phyloP scores from a whole-genome alignment of 2,888 invertebrate species.

The Allacma fusca region DNA sequence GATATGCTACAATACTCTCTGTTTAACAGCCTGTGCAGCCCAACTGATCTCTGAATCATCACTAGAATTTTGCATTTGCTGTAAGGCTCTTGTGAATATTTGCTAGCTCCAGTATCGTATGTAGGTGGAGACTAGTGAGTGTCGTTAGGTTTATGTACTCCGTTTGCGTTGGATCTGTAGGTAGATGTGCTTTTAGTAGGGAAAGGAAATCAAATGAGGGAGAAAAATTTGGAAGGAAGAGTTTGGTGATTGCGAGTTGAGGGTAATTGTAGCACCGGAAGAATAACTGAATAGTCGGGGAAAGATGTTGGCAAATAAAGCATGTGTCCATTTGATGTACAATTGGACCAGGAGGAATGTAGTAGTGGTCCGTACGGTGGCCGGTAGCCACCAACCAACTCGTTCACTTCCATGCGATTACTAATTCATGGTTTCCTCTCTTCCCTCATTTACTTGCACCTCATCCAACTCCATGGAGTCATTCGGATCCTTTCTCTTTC shows the following conservation, averaged over 20 bases:
- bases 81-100: too few species aligned
- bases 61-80: too few species aligned
- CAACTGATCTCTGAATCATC: too few species aligned
- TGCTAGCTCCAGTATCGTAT: too few species aligned
- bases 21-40: too few species aligned
- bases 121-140: too few species aligned
- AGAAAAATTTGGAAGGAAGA: neutral
- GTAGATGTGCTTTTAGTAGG: constrained; percentile 2
- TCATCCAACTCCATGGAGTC: constrained; percentile 33
- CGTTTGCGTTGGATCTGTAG: too few species aligned
- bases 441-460: constrained; percentile 49
- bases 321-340: constrained; percentile 35
- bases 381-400: constrained; percentile 40
- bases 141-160: too few species aligned
- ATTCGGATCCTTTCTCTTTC: constrained; percentile 33
- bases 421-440: constrained; percentile 49
- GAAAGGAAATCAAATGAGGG: neutral
- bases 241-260: neutral
- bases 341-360: constrained; percentile 21
- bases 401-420: constrained; percentile 48
- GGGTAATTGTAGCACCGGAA: neutral
- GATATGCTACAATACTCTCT: too few species aligned
- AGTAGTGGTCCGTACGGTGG: constrained; percentile 32
- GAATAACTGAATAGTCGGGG: constrained; percentile 6
- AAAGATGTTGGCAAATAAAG: constrained; percentile 12